Base-by-base conservation (phyloP, 2,888 invertebrate species). In the Ennomos quercinarius region DNA sequence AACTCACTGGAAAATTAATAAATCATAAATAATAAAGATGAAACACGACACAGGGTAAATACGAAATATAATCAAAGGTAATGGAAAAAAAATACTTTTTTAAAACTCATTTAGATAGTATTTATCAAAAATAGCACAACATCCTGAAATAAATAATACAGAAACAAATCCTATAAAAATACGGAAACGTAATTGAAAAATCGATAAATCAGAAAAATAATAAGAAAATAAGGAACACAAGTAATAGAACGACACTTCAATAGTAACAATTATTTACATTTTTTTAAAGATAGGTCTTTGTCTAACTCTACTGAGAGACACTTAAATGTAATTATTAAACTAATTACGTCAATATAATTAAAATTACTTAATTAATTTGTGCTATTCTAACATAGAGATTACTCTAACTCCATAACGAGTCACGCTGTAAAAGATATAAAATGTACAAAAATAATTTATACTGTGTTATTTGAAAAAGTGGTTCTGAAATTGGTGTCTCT, bases 401-500 rank as follows among this genome's bases (percentile, higher is more conserved):
- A 36, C 46, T 35, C 35, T 37, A 54, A 46, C 41, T 10, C 34
- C n/a, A 10, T 11, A 34, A 3, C 11, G 44, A 35, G 36, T 37
- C 37, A 4, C 40, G 9, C 40, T 42, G 37, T 42, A 47, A 40
- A 38, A 35, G 8, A 17, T 55, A 40, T 57, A 50, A 38, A 10
- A 10, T 27, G 27, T 55, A 49, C 34, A 51, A 58, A 45, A 41
- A 40, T 53, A 55, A 34, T 55, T 41, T 41, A 17, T 42, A 44
- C 38, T 10, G 36, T 11, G 46, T 54, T 10, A 41, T 41, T 42
- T 37, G 10, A 27, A 41, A 27, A 41, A 36, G 46, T 53, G 49
- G 52, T 48, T 57, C 63, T 57, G 67, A 67, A 68, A 40, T 36
- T 41, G 53, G 53, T 46, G 53, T 54, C 8, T 9, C 10, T 36